Conservation (phyloP, 2,888 invertebrate species). For the Cephus rjabovi region DNA sequence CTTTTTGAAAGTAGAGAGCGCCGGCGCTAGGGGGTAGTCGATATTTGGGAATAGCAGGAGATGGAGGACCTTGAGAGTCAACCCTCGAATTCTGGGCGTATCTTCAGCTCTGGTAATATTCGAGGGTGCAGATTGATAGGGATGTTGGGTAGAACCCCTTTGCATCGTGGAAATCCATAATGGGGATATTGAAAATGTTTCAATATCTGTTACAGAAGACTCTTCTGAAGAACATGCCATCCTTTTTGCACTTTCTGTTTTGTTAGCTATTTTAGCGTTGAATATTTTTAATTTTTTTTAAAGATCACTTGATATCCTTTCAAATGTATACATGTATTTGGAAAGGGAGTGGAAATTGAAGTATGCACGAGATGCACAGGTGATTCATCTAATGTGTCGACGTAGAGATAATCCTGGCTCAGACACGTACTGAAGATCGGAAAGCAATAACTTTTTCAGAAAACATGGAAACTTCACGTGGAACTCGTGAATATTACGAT, state of each 20-base stretch:
- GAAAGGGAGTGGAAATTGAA: not conserved
- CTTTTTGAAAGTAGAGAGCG: slow-evolving; percentile 40
- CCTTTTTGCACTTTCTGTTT: not conserved
- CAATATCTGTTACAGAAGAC: not conserved
- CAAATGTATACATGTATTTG: too few species aligned
- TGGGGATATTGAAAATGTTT: not conserved
- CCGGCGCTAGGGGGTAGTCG: slow-evolving; percentile 60
- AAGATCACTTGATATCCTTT: not conserved
- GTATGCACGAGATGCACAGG: not conserved
- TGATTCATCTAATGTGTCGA: not conserved
- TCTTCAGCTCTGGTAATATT: slow-evolving; percentile 6
- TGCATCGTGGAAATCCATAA: not conserved
- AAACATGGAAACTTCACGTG: not conserved
- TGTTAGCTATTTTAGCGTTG: not conserved
- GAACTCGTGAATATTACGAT: not conserved
- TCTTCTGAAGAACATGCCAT: not conserved
- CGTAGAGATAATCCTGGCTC: slow-evolving; percentile 28
- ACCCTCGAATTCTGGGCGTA: not conserved
- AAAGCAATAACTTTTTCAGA: not conserved
- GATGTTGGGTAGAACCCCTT: not conserved
- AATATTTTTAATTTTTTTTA: not conserved
- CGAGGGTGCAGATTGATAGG: slow-evolving; percentile 13
- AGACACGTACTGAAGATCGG: slow-evolving; percentile 15
- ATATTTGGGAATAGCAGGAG: slow-evolving; percentile 37
- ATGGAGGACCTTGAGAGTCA: not conserved